Percentiles rank a stretch among this genome's conserved stretches.
Conservation (phyloP, 2,113 vertebrate genomes). For the Tyto alba region DNA sequence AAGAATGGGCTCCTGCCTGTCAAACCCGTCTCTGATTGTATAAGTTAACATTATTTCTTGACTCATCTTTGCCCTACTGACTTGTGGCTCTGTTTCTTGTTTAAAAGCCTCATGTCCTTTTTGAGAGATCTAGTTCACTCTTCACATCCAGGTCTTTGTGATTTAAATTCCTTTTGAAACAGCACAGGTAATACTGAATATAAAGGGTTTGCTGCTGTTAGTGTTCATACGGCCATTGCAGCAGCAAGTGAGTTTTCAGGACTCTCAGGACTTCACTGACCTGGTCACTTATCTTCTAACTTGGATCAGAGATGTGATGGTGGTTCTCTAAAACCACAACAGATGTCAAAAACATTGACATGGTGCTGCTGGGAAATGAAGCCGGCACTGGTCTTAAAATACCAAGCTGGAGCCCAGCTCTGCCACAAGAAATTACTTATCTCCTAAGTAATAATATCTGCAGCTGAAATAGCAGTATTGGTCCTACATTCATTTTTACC, state of each 20-base stretch:
- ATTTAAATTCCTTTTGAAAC: background rate
- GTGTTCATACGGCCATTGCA: background rate
- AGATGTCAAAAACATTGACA: background rate
- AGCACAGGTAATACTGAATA: background rate
- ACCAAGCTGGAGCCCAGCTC: background rate
- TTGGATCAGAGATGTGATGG: background rate
- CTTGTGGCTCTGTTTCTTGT: background rate
- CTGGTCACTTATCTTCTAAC: background rate
- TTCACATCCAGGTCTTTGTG: background rate
- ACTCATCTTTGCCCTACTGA: background rate
- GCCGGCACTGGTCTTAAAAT: background rate
- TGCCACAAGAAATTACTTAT: background rate
- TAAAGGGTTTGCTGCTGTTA: background rate
- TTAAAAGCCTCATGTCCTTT: background rate
- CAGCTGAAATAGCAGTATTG: background rate
- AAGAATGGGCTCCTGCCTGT: background rate
- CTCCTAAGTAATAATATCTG: background rate
- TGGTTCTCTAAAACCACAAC: background rate
- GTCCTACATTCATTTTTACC: background rate
- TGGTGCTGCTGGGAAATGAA: background rate
- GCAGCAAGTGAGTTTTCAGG: background rate
- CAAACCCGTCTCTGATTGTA: background rate
- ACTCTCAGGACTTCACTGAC: background rate
- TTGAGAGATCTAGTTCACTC: background rate
- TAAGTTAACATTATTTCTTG: background rate